Evolutionary conservation across 1,140 invertebrate genomes (phyloP), one percentile per base, ranked within the genome.

Genomic region (Nasonia vitripennis): DNA sequence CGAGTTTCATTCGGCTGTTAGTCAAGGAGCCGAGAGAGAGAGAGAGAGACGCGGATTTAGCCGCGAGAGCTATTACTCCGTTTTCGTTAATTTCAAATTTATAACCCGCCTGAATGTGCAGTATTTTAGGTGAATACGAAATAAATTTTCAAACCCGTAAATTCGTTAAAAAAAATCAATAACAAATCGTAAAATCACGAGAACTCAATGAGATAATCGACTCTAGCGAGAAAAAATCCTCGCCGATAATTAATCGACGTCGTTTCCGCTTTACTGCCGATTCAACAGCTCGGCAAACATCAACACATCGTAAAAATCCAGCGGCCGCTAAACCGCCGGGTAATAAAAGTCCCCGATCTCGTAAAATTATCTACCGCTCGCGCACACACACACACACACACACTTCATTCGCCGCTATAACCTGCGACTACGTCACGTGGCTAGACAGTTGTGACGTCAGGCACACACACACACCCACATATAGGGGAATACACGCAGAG

Each of bases 381-480:
- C 31, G 34, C 5, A 79, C 55, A 41, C 27, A 14, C 62, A 17
- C 70, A 71, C 51, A 34, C 37, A 62, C n/a, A 79, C 45, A 70
- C 73, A 68, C 81, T 27, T 31, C 37, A 85, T 73, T 83, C 55
- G 10, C 82, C 48, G 78, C 71, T 84, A 83, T 62, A 62, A 78
- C 48, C 75, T 51, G 75, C 85, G 77, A 84, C 90, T 92, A 92
- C 91, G 91, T 92, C 91, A 92, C 90, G 78, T 75, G 85, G 84
- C 88, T 88, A 89, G 89, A 88, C 88, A 87, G 78, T 83, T 83
- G 86, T 93, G 91, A 92, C 92, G 92, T 93, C 91, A 93, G 84
- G 41, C 78, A 1, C 41, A 27, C 48, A 51, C 48, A 17, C 48
- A 17, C 5, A 17, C 20, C 55, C 17, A 14, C 14, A 62, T n/a